These are phyloP conservation scores for Melitaea athalia DNA, from an alignment of 2,888 invertebrate genomes.

Conservation along the genomic window DNA sequence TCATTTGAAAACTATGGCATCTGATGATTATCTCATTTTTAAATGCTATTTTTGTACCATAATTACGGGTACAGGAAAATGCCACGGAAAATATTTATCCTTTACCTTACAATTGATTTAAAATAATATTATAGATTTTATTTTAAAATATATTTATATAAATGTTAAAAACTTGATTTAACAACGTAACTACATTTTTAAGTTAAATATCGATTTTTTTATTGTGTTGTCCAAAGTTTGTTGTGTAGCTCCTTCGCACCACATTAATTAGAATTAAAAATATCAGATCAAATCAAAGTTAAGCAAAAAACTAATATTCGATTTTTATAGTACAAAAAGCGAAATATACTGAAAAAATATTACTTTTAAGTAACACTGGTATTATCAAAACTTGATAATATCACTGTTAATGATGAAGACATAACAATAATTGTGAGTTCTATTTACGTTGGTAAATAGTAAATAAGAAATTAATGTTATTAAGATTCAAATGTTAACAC, in stretches of 20 bases:
- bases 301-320: background rate
- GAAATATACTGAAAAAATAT: conserved; percentile 3
- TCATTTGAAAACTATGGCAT: conserved; percentile 49
- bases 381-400: background rate
- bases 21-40: conserved; percentile 29
- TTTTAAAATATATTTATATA: conserved; percentile 10
- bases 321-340: background rate
- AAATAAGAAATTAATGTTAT: background rate
- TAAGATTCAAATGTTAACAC: conserved; percentile 30
- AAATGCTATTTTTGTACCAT: conserved; percentile 31
- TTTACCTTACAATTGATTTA: conserved; percentile 10
- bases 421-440: background rate
- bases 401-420: background rate
- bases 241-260: background rate
- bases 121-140: conserved; percentile 1
- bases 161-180: conserved; percentile 1
- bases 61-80: conserved; percentile 5
- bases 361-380: background rate
- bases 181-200: conserved; percentile 6
- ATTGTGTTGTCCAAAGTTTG: background rate
- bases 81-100: conserved; percentile 9
- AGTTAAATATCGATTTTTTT: background rate
- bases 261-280: background rate
- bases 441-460: background rate
- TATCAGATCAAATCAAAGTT: background rate